These are phyloP conservation scores for Spilarctia lutea DNA, from an alignment of 2,888 invertebrate genomes.

Conservation along the genomic window DNA sequence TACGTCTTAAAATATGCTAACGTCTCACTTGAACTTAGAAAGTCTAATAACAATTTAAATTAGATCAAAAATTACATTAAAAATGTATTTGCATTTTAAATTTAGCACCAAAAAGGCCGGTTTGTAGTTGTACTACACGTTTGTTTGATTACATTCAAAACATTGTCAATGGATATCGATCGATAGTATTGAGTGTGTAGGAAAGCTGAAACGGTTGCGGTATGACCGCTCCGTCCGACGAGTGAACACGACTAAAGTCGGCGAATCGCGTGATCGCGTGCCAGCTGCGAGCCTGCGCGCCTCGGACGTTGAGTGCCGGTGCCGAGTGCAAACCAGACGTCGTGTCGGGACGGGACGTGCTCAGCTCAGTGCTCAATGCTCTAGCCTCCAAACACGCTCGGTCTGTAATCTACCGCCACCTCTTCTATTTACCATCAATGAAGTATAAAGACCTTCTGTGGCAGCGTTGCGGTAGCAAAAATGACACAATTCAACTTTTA, in stretches of 20 bases:
- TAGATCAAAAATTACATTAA: conserved; percentile 18
- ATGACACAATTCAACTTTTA: not conserved
- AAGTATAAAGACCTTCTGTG: conserved; percentile 58
- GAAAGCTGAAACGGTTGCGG: conserved; percentile 25
- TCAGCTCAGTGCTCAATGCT: not conserved
- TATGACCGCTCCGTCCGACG: conserved; percentile 41
- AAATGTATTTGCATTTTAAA: conserved; percentile 29
- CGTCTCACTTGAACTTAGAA: conserved; percentile 20
- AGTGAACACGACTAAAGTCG: conserved; percentile 47
- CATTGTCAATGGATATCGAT: conserved; percentile 68
- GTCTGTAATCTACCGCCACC: conserved; percentile 22
- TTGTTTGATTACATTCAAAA: conserved; percentile 57
- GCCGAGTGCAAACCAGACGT: not conserved
- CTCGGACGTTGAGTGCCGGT: conserved; percentile 1
- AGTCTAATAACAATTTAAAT: conserved; percentile 23
- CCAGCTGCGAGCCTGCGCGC: conserved; percentile 30
- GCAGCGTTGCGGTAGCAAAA: conserved; percentile 20
- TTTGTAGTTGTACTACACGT: conserved; percentile 56
- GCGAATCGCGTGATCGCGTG: conserved; percentile 42
- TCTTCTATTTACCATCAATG: conserved; percentile 62
- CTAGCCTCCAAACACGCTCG: not conserved
- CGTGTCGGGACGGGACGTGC: not conserved
- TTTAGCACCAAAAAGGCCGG: conserved; percentile 57
- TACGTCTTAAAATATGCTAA: conserved; percentile 33
- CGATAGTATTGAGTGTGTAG: conserved; percentile 44